Evolutionary conservation across 53 echinoderm and acorn worm species (phyloP).

Genomic region (Glandiceps talaboti): DNA sequence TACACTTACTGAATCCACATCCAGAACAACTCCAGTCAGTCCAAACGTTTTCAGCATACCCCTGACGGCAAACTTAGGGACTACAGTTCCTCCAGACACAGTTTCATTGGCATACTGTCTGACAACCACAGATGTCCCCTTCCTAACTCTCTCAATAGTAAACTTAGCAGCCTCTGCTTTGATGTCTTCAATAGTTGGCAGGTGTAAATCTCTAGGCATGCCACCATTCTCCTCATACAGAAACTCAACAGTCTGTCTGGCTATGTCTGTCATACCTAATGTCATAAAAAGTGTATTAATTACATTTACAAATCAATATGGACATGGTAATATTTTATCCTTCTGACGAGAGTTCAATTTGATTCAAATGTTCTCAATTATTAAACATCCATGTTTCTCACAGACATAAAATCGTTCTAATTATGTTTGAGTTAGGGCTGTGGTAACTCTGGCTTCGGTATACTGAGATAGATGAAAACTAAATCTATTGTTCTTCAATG

Average conservation of each 20-base stretch:
- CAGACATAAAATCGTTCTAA: too few relatives aligned
- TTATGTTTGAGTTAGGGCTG: too few relatives aligned
- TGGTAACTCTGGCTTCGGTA: too few relatives aligned
- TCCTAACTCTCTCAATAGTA: slow-evolving; percentile 62
- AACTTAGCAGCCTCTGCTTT: slow-evolving; percentile 68
- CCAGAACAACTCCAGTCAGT: slow-evolving; percentile 63
- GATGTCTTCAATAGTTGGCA: slow-evolving; percentile 73
- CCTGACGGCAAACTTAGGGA: slow-evolving; percentile 77
- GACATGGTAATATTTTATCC: too few relatives aligned
- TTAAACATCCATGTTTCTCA: too few relatives aligned
- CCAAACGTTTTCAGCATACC: slow-evolving; percentile 85
- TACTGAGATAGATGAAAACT: too few relatives aligned
- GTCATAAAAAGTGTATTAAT: too few relatives aligned
- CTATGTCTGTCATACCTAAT: slow-evolving; percentile 87
- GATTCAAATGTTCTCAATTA: too few relatives aligned
- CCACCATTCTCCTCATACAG: slow-evolving; percentile 83
- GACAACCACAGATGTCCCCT: slow-evolving; percentile 63
- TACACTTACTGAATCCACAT: slow-evolving; percentile 59
- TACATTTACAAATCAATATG: too few relatives aligned
- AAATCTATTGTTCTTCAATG: too few relatives aligned
- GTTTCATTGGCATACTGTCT: slow-evolving; percentile 44
- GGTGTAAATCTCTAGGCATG: slow-evolving; percentile 75
- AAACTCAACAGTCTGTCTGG: slow-evolving; percentile 71
- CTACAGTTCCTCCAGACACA: slow-evolving; percentile 53
- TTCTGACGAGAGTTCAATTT: too few relatives aligned